Evolutionary conservation across 1,140 invertebrate genomes (phyloP), one percentile per base, ranked within the genome.

Genomic region (Drosophila watanabei): DNA sequence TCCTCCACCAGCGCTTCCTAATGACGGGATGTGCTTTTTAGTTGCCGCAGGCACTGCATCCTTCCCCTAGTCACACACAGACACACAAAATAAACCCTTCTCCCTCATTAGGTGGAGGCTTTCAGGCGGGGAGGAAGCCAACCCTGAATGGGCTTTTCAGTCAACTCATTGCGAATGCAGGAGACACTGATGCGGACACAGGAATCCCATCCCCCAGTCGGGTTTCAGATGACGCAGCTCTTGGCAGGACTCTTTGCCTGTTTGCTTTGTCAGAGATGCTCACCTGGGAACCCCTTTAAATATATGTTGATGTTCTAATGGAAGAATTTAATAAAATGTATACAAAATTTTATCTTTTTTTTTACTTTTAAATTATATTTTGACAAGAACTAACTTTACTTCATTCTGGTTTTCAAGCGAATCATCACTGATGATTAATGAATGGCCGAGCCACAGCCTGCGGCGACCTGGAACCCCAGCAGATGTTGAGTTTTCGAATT

Each of bases 11-110:
- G 18, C 18, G 24, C 16, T 57, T 60, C 49, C 80, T 79, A 76
- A 84, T 84, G 63, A 54, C 79, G 75, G 79, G 75, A 85, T 90
- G 86, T 63, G 64, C 81, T 70, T 75, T 76, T 73, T 56, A 68
- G 24, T 43, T 33, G 78, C 85, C 85, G 49, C 54, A 58, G 65
- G 85, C 54, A 35, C 33, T 58, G 64, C 59, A 70, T 54, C 63
- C 39, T 39, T 49, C 37, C 37, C 35, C 66, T 43, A 35, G 45
- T 48, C 66, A 41, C 30, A 70, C 37, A 65, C 13, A 54, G 11
- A 35, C 13, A 30, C 7, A 52, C 16, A 52, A 4, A 49, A 18
- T 41, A 51, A 66, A 45, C 63, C 48, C 66, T 46, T 52, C 33
- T 39, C n/a, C 13, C 32, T 45, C 37, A 64, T 64, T 64, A 56